Evolutionary conservation across 2,113 vertebrate genomes (phyloP), one percentile per base, ranked within the genome.

Genomic region (Boulengeromyrus knoepffleri): DNA sequence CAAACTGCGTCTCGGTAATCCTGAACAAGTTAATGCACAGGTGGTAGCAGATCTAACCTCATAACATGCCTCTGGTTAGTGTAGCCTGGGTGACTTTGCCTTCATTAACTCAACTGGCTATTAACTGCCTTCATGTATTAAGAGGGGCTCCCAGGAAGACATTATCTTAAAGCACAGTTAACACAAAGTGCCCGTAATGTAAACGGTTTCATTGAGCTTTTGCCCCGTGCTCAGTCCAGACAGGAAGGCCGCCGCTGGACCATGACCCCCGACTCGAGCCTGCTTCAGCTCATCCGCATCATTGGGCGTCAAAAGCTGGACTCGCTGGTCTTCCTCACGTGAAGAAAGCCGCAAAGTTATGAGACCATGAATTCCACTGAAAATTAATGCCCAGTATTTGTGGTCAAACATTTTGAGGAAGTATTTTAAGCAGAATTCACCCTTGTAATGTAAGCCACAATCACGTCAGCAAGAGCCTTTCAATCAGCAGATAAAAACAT

Each of bases 341-440:
- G 21, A 42, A 31, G 21, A 56, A 49, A 46, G 31, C 21, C 39
- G 31, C 17, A 45, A 13, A 0, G 39, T 49, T 49, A 49, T 49
- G 42, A 62, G 39, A 70, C 31, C 21, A 58, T 45, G 53, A 58
- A 90, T 66, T 46, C 24, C 52, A 21, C 56, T 70, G 13, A 12
- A 50, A 27, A 17, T 83, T 86, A 46, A 89, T 85, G 77, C 24
- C 49, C 52, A 45, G 77, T 46, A 89, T 89, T 56, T 45, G 89
- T 89, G 89, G 74, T 45, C 15, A 50, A 89, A 86, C 46, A 50
- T 49, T 86, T 52, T 50, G 21, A 50, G 47, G 85, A 80, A 89
- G 88, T 21, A 47, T 89, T 89, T 77, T 58, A 89, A 84, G 80
- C 89, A 89, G 31, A 89, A 85, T 85, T 62, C 50, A 85, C 80